phyloP scores from a whole-genome alignment of 2,797 vertebrate genomes.

The Varecia variegata region DNA sequence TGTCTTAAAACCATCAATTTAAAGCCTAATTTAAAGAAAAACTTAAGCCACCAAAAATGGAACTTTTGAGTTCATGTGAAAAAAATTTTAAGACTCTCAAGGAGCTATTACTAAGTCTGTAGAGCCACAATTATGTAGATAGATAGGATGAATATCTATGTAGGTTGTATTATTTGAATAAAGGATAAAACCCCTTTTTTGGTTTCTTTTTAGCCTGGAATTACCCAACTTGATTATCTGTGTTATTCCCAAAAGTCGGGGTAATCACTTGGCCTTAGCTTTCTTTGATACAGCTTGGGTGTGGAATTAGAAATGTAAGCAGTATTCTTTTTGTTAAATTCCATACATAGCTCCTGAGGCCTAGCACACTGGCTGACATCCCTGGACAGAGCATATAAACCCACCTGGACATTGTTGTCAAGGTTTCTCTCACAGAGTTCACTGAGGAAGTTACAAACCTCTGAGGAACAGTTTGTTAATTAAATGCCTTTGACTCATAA shows the following conservation, averaged over 20 bases:
- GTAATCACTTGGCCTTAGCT: conserved; percentile 17
- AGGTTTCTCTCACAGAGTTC: not conserved
- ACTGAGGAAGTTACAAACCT: not conserved
- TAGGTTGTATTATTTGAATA: not conserved
- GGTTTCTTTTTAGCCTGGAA: conserved; percentile 40
- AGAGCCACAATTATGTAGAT: not conserved
- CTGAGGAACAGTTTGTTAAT: conserved; percentile 31
- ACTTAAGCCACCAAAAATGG: conserved; percentile 1
- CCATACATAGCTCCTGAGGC: not conserved
- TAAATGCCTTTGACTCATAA: conserved; percentile 47
- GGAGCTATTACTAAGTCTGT: not conserved
- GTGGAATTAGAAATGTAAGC: conserved; percentile 25
- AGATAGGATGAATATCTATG: not conserved
- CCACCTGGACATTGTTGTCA: not conserved
- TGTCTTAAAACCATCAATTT: not conserved
- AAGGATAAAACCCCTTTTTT: not conserved
- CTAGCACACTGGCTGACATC: not conserved
- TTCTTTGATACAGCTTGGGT: conserved; percentile 26
- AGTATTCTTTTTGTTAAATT: conserved; percentile 31
- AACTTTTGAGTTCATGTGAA: not conserved
- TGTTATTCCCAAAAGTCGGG: not conserved
- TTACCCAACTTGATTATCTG: conserved; percentile 34
- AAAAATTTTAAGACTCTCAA: not conserved
- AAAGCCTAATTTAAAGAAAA: not conserved
- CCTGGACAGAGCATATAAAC: not conserved